Base-by-base conservation (phyloP, 2,888 invertebrate species). In the Cyrtodaria siliqua region DNA sequence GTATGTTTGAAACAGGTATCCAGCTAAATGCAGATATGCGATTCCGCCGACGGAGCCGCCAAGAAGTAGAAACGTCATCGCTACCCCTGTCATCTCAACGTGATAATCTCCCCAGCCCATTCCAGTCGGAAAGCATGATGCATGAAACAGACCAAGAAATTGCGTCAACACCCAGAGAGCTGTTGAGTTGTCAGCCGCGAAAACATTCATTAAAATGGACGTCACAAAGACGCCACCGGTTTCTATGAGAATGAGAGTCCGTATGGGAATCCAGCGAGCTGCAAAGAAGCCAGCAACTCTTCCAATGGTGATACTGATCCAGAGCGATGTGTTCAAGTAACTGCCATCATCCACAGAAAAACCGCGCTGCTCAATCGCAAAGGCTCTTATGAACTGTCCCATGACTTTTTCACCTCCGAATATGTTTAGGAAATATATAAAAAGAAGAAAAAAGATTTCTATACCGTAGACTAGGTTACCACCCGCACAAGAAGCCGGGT, bases 61-160 rank as follows among this genome's bases (percentile, higher is more conserved):
- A 1, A 85, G 56, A 2, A 85, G 70, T 1, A 85, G 56, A 29
- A 87, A 76, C 24, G 83, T 85, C 12, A 87, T 83, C 1, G 80
- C 86, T 87, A n/a, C n/a, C n/a, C n/a, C n/a, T n/a, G n/a, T n/a
- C n/a, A n/a, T n/a, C n/a, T n/a, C n/a, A n/a, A n/a, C 61, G 49
- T 87, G 83, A 40, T 56, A 82, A 50, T 89, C 84, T 0, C 79
- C 83, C 88, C 88, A 88, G 1, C 85, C 84, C 8, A 87, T 83
- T 14, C 86, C 85, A 9, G 83, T 76, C 0, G 89, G 89, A 50
- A 87, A 87, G 14, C 83, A 68, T 0, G 83, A 85, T 0, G 85
- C 84, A 14, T 84, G 78, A 61, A 86, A 86, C 24, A 86, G 67
- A 6, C 81, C 88, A 20, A 86, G 57, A 1, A 80, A 66, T 47